phyloP scores from a whole-genome alignment of 2,888 invertebrate genomes.

The Ligdia adustata region DNA sequence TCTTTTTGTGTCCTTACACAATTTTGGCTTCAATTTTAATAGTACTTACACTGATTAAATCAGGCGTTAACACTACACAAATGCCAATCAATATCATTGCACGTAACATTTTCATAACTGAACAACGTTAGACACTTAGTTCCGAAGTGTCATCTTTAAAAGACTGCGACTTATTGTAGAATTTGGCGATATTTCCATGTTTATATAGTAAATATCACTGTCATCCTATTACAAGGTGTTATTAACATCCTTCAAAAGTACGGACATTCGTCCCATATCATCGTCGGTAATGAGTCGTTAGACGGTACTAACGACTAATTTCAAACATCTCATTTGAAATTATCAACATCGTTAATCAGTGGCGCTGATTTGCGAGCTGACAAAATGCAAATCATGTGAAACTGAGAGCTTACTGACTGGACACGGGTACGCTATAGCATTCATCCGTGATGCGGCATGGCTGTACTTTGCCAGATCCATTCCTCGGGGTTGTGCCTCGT shows the following conservation, averaged over 20 bases:
- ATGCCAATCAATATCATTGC: slow-evolving; percentile 39
- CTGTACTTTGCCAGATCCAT: no score
- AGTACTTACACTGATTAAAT: slow-evolving; percentile 48
- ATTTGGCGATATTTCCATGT: slow-evolving; percentile 27
- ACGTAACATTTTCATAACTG: slow-evolving; percentile 48
- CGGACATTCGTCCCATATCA: slow-evolving; percentile 22
- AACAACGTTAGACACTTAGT: no score
- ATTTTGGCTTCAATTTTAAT: no score
- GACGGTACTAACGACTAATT: slow-evolving; percentile 14
- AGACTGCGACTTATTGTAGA: slow-evolving; percentile 27
- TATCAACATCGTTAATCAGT: slow-evolving; percentile 11
- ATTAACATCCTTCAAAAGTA: slow-evolving; percentile 23
- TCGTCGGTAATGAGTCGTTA: slow-evolving; percentile 26
- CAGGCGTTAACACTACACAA: slow-evolving; percentile 46
- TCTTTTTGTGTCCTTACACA: no score
- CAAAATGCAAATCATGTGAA: slow-evolving; percentile 20
- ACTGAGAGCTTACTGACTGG: no score
- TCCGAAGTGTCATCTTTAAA: slow-evolving; percentile 16
- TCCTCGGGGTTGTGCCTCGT: no score
- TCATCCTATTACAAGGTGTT: slow-evolving; percentile 19
- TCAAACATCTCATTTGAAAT: no score
- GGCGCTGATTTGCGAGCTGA: slow-evolving; percentile 12
- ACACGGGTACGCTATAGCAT: no score
- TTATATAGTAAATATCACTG: slow-evolving; percentile 39
- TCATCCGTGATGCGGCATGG: no score